Conservation (phyloP, 2,888 invertebrate genomes). For the Acanthosepion pharaonis region DNA sequence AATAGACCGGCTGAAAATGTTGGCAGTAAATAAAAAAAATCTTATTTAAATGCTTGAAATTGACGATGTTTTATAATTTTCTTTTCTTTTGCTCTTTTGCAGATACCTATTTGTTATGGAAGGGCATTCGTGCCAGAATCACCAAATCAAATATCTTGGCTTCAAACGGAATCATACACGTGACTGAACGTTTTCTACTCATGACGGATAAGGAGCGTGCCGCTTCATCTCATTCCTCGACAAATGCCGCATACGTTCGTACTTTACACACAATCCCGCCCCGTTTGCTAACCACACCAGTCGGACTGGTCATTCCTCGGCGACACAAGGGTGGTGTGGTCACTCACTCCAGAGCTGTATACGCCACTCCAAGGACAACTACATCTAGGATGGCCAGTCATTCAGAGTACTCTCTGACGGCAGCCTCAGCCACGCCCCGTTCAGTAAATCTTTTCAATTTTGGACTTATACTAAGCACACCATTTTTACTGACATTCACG, state of each 20-base stretch:
- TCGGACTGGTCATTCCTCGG: conserved; percentile 34
- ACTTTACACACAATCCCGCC: conserved; percentile 8
- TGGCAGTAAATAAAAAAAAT: too few relatives aligned
- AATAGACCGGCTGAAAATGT: too few relatives aligned
- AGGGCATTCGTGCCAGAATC: conserved; percentile 58
- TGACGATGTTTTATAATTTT: background rate
- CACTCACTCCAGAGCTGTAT: background rate
- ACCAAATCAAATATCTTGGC: conserved; percentile 62
- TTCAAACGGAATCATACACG: conserved; percentile 67
- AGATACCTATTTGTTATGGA: conserved; percentile 62
- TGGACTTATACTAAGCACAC: background rate
- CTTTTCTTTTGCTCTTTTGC: conserved; percentile 44
- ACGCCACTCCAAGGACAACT: conserved; percentile 23
- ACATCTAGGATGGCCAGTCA: conserved; percentile 34
- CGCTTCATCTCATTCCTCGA: conserved; percentile 47
- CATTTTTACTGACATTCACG: background rate
- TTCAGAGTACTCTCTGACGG: conserved; percentile 24
- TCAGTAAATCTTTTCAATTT: background rate
- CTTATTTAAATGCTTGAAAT: too few relatives aligned
- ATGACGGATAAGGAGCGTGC: conserved; percentile 53
- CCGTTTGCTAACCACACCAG: conserved; percentile 41
- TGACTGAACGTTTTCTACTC: conserved; percentile 61
- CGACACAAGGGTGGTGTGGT: background rate
- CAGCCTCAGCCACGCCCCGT: background rate
- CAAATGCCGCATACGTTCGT: conserved; percentile 50